Evolutionary conservation across 2,888 invertebrate species (phyloP).

Genomic region (Seira musarum): DNA sequence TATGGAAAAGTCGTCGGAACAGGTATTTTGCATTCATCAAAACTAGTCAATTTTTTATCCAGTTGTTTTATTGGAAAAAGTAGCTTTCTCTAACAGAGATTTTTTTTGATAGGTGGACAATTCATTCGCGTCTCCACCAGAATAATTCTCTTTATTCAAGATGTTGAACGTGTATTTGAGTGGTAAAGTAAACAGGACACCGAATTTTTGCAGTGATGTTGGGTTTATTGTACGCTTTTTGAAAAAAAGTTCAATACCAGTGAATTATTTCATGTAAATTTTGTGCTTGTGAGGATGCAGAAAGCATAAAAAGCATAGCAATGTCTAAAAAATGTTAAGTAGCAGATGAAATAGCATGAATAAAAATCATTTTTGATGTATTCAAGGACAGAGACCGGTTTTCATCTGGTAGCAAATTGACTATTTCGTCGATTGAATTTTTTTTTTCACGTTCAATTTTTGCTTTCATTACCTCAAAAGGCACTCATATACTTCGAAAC

Average conservation of each 20-base stretch:
- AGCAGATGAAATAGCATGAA: slow-evolving; percentile 26
- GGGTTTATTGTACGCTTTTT: not conserved
- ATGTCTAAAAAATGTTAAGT: slow-evolving; percentile 19
- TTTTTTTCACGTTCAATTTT: not conserved
- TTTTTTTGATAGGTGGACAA: slow-evolving; percentile 8
- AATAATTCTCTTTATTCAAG: no score
- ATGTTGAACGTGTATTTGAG: no score
- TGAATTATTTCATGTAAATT: slow-evolving; percentile 42
- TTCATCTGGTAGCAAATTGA: slow-evolving; percentile 38
- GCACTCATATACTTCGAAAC: no score
- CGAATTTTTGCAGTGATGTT: no score
- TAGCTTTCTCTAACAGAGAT: not conserved
- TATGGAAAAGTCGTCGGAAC: slow-evolving; percentile 43
- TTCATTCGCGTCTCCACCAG: not conserved
- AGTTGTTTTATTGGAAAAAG: slow-evolving; percentile 20
- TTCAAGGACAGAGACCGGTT: slow-evolving; percentile 58
- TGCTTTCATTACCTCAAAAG: not conserved
- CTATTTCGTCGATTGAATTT: slow-evolving; percentile 10
- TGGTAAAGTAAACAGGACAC: no score
- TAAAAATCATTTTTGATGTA: slow-evolving; percentile 17
- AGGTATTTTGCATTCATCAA: slow-evolving; percentile 50
- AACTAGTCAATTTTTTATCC: slow-evolving; percentile 48
- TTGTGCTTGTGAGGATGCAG: not conserved
- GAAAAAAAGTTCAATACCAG: slow-evolving; percentile 50
- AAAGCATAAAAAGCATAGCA: not conserved